phyloP scores from a whole-genome alignment of 2,888 invertebrate genomes.

The Scrobipalpa costella region DNA sequence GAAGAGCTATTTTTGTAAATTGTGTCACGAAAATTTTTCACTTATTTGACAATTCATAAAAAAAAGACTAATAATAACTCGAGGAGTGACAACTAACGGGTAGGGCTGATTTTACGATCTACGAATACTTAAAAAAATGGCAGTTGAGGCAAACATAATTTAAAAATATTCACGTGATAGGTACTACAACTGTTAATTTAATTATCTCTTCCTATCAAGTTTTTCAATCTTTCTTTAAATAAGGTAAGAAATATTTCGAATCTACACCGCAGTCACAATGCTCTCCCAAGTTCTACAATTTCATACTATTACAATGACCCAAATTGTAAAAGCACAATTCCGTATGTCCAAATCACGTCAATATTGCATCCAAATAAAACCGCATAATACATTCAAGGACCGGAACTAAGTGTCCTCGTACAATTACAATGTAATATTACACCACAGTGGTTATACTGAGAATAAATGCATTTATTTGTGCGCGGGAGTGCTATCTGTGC shows the following conservation, averaged over 20 bases:
- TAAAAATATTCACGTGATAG: no score
- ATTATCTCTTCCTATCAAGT: no score
- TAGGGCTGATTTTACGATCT: no score
- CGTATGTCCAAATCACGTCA: constrained; percentile 23
- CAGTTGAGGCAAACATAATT: no score
- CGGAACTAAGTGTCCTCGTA: constrained; percentile 66
- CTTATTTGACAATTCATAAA: no score
- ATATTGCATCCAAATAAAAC: constrained; percentile 21
- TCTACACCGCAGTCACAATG: neutral
- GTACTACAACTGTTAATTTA: no score
- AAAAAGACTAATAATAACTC: no score
- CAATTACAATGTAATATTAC: constrained; percentile 36
- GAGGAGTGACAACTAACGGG: no score
- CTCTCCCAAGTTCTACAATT: neutral
- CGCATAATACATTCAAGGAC: constrained; percentile 36
- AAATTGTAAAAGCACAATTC: constrained; percentile 15
- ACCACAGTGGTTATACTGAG: constrained; percentile 53
- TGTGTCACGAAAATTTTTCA: neutral
- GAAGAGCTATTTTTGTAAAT: neutral
- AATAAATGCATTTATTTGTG: constrained; percentile 13
- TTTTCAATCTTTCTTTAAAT: no score
- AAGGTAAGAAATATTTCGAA: no score
- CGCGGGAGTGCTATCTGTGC: constrained; percentile 31
- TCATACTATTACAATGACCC: neutral
- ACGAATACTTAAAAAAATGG: no score